Evolutionary conservation across 2,113 vertebrate genomes (phyloP).

Genomic region (Urocynchramus pylzowi): DNA sequence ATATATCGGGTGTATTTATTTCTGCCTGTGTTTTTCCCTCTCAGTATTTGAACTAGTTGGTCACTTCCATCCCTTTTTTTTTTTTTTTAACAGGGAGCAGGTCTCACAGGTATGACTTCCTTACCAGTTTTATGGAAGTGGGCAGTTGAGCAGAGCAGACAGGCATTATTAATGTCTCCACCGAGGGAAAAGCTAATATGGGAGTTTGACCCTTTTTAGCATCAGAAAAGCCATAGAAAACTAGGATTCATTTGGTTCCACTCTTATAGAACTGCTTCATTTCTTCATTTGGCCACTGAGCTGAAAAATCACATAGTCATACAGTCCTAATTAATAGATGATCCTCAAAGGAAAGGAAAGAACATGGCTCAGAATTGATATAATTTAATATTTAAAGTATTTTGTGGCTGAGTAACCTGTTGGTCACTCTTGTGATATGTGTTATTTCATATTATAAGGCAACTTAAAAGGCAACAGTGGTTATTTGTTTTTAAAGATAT

Average conservation of each 20-base stretch:
- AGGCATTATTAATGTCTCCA: slow-evolving; percentile 38
- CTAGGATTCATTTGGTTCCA: slow-evolving; percentile 18
- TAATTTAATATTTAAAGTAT: slow-evolving; percentile 7
- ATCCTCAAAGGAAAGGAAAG: slow-evolving; percentile 14
- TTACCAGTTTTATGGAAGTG: slow-evolving; percentile 8
- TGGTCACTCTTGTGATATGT: neutral
- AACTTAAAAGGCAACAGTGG: neutral
- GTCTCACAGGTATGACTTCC: neutral
- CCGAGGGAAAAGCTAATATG: slow-evolving; percentile 22
- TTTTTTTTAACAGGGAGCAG: neutral
- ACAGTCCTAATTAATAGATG: slow-evolving; percentile 35
- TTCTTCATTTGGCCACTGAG: slow-evolving; percentile 54
- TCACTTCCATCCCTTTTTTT: neutral
- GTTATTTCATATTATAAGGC: neutral
- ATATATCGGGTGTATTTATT: neutral
- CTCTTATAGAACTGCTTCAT: neutral
- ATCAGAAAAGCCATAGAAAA: slow-evolving; percentile 18
- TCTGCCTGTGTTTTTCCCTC: neutral
- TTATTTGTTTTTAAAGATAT: neutral
- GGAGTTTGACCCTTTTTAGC: slow-evolving; percentile 48
- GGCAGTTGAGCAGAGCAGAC: slow-evolving; percentile 42
- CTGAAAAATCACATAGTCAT: slow-evolving; percentile 51
- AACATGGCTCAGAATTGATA: neutral
- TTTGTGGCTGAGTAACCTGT: neutral
- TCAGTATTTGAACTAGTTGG: neutral